phyloP scores from a whole-genome alignment of 1,140 invertebrate genomes.

The Aricia agestis region DNA sequence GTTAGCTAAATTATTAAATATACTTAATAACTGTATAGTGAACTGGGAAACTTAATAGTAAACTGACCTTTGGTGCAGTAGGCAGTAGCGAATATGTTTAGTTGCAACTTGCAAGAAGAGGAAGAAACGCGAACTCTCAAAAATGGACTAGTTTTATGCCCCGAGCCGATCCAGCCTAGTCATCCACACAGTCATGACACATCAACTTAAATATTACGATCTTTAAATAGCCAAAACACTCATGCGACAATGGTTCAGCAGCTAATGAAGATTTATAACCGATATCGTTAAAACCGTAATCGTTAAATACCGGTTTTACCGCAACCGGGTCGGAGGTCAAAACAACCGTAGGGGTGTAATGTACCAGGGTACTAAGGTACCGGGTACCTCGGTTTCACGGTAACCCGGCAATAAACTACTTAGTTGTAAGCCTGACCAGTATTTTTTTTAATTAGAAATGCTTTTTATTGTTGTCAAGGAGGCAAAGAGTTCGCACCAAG shows the following conservation, averaged over 20 bases:
- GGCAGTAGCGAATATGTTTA: no score
- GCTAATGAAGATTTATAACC: constrained; percentile 12
- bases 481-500: no score
- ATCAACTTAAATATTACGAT: not conserved
- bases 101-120: no score
- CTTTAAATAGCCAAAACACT: constrained; percentile 2
- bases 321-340: constrained; percentile 6
- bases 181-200: not conserved
- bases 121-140: not conserved
- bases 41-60: no score
- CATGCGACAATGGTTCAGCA: not conserved
- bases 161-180: not conserved
- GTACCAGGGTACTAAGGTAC: not conserved
- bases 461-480: no score
- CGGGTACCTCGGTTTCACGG: constrained; percentile 2
- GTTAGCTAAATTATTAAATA: no score
- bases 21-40: no score
- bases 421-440: not conserved
- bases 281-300: constrained; percentile 11
- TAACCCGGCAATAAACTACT: not conserved
- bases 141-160: not conserved
- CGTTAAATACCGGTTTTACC: constrained; percentile 7
- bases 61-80: no score
- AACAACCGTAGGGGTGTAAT: not conserved
- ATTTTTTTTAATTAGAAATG: no score